Evolutionary conservation across 2,797 vertebrate species (phyloP).

Genomic region (Helarctos malayanus): DNA sequence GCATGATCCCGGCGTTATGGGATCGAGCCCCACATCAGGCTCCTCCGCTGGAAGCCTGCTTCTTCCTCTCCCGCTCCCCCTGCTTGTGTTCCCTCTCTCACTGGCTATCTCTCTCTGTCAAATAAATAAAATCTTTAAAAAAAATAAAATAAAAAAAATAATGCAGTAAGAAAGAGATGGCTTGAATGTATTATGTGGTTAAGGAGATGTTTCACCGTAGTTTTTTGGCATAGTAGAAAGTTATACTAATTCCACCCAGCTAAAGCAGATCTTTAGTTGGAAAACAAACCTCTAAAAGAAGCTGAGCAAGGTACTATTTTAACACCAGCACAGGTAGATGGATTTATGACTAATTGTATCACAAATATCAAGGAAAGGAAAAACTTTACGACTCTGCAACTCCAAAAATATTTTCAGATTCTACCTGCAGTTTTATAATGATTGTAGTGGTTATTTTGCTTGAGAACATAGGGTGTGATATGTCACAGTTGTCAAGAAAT

Average conservation of each 20-base stretch:
- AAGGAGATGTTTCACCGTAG: neutral
- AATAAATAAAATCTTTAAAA: too few relatives aligned
- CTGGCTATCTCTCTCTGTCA: too few relatives aligned
- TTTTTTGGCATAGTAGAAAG: neutral
- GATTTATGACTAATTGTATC: neutral
- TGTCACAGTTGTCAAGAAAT: neutral
- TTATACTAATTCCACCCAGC: neutral
- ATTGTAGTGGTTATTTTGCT: neutral
- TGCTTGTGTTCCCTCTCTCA: too few relatives aligned
- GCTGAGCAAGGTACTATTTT: neutral
- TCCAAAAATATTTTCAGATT: neutral
- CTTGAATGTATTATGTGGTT: neutral
- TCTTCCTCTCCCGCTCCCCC: too few relatives aligned
- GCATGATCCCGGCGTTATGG: too few relatives aligned
- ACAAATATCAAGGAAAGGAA: neutral
- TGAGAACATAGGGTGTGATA: neutral
- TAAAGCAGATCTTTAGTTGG: neutral
- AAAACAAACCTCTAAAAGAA: neutral
- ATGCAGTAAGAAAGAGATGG: neutral
- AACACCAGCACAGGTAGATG: neutral
- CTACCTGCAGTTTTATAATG: neutral
- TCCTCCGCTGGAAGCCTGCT: too few relatives aligned
- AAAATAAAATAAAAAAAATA: too few relatives aligned
- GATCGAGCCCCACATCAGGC: too few relatives aligned
- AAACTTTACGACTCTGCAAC: neutral